Evolutionary conservation across 2,888 invertebrate genomes (phyloP), one percentile per base, ranked within the genome.

Genomic region (Muschampia plurimacula): DNA sequence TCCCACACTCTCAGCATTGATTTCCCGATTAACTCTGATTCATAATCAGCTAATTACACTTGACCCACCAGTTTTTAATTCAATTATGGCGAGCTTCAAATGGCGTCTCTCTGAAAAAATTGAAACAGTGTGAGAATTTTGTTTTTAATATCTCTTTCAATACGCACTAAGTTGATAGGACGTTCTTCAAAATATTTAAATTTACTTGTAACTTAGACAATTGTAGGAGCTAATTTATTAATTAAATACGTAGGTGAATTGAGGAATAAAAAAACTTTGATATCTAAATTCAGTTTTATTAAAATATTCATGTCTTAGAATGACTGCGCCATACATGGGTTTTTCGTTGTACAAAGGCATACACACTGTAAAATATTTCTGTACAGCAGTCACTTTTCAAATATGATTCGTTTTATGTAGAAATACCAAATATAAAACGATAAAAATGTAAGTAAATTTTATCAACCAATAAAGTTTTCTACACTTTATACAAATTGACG

Each of bases 21-120:
- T 92, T 92, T 86, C 87, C 88, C 86, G 89, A 90, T 92, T 89
- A 89, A 86, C 89, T 89, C 87, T 88, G 90, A 92, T 91, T 91
- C 92, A 90, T 92, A 90, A 90, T 85, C 84, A 87, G 85, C 86
- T 91, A 90, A 93, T 92, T 92, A 92, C 87, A 86, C 87, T 87
- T 88, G 89, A 89, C 88, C 89, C 78, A 84, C 83, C 70, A 75
- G 77, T 77, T 81, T 83, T 87, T 88, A 86, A 89, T 88, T 76
- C 87, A 86, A 89, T 88, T 76, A 89, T 87, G 86, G 83, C 70
- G 68, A 7, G 83, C 84, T 85, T 83, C 81, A 82, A 84, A 77
- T 79, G 78, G 67, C 67, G 28, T 39, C 77, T 28, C 77, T 76
- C 79, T 80, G 77, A 77, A 81, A 81, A 81, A 81, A 77, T 75